These are phyloP conservation scores for Phylloscopus trochilus DNA, from an alignment of 2,113 vertebrate species.

Conservation along the genomic window DNA sequence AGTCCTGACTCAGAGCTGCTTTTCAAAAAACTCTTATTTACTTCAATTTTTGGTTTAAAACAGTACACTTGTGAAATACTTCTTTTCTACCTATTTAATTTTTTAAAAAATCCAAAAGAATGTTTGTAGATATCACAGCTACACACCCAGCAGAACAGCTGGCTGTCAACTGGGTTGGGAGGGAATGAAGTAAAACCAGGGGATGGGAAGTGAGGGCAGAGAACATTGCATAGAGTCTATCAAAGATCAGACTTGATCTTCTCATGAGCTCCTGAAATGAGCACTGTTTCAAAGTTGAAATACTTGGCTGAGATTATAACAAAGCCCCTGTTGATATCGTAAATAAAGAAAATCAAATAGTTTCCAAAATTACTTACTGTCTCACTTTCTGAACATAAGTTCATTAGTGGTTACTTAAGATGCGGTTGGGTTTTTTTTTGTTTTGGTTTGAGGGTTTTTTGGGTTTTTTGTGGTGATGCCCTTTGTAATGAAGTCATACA, in stretches of 20 bases:
- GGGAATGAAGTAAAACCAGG: not conserved
- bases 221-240: not conserved
- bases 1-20: not conserved
- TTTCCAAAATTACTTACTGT: not conserved
- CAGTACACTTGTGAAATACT: not conserved
- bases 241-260: not conserved
- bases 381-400: not conserved
- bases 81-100: not conserved
- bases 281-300: not conserved
- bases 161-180: not conserved
- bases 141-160: not conserved
- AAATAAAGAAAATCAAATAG: slow-evolving; percentile 11
- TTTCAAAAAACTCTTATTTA: not conserved
- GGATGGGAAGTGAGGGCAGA: not conserved
- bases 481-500: not conserved
- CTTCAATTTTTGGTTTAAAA: not conserved
- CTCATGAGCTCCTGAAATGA: not conserved
- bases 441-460: not conserved
- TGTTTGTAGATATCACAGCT: not conserved
- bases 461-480: not conserved
- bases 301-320: not conserved
- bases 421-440: not conserved
- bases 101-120: not conserved
- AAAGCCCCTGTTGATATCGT: not conserved
- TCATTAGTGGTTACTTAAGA: not conserved